phyloP scores from a whole-genome alignment of 2,888 invertebrate species.

The Ectemnius continuus region DNA sequence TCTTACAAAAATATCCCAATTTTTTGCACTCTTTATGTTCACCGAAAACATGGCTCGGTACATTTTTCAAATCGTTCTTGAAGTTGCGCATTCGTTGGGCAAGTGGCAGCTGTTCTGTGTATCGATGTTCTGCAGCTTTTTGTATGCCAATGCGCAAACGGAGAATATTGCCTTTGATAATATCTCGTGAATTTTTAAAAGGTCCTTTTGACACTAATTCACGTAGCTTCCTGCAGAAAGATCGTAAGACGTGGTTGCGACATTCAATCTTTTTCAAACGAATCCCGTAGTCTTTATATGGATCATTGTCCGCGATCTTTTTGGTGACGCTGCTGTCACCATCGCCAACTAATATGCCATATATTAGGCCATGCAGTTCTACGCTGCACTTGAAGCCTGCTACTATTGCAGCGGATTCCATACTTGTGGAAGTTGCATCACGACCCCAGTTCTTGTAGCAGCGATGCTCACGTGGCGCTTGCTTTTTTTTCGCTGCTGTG shows the following conservation, averaged over 20 bases:
- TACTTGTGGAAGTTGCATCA: slow-evolving; percentile 1
- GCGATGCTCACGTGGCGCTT: neutral
- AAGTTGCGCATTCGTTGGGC: slow-evolving; percentile 7
- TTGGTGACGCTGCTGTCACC: slow-evolving; percentile 57
- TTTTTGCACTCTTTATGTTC: too few relatives aligned
- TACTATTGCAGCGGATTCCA: slow-evolving; percentile 45
- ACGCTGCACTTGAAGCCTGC: slow-evolving; percentile 52
- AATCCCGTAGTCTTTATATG: neutral
- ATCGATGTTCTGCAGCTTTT: too few relatives aligned
- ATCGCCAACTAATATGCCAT: slow-evolving; percentile 38
- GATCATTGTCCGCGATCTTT: slow-evolving; percentile 7
- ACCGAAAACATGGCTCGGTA: slow-evolving; percentile 19
- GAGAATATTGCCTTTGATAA: neutral
- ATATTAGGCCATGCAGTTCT: slow-evolving; percentile 41
- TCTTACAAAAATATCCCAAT: too few relatives aligned
- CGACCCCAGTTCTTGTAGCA: slow-evolving; percentile 63
- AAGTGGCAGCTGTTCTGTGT: too few relatives aligned
- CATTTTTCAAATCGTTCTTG: slow-evolving; percentile 7
- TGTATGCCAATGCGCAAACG: too few relatives aligned
- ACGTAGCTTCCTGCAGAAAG: slow-evolving; percentile 43
- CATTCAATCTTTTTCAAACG: slow-evolving; percentile 21
- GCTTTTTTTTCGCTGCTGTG: too few relatives aligned
- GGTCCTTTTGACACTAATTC: neutral
- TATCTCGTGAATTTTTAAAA: neutral
- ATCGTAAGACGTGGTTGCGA: slow-evolving; percentile 22